Conservation (phyloP, 2,888 invertebrate species). For the Thecophora atra region DNA sequence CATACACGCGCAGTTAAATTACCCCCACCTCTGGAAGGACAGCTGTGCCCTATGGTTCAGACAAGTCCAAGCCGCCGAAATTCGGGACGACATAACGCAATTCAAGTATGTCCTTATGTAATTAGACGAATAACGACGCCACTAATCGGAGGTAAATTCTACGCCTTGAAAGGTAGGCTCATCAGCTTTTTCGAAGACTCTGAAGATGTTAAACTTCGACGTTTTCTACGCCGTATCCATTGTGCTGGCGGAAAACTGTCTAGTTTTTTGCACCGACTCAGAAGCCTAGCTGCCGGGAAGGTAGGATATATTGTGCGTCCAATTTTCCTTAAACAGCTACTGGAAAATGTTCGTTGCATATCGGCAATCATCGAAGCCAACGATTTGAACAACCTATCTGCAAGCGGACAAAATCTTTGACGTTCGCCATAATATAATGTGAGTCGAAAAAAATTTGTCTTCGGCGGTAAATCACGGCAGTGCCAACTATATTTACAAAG, state of each 20-base stretch:
- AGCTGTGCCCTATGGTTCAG: no score
- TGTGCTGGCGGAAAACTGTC: not conserved
- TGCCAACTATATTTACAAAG: not conserved
- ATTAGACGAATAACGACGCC: not conserved
- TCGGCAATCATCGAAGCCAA: not conserved
- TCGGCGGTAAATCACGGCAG: not conserved
- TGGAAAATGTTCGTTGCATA: not conserved
- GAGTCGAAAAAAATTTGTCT: not conserved
- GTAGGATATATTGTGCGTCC: not conserved
- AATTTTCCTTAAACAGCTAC: no score
- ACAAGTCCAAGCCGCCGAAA: no score
- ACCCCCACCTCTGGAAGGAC: no score
- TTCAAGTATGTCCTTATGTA: not conserved
- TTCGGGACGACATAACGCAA: not conserved
- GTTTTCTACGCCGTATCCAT: not conserved
- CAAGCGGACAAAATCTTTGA: slow-evolving; percentile 1
- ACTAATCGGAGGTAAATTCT: not conserved
- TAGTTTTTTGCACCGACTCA: not conserved
- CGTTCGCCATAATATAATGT: not conserved
- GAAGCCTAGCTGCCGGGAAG: not conserved
- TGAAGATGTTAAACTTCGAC: not conserved
- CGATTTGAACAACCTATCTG: not conserved
- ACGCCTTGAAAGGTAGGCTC: not conserved
- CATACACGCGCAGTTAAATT: no score
- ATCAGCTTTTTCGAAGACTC: not conserved